phyloP scores from a whole-genome alignment of 2,113 vertebrate species.

The Grantiella picta region DNA sequence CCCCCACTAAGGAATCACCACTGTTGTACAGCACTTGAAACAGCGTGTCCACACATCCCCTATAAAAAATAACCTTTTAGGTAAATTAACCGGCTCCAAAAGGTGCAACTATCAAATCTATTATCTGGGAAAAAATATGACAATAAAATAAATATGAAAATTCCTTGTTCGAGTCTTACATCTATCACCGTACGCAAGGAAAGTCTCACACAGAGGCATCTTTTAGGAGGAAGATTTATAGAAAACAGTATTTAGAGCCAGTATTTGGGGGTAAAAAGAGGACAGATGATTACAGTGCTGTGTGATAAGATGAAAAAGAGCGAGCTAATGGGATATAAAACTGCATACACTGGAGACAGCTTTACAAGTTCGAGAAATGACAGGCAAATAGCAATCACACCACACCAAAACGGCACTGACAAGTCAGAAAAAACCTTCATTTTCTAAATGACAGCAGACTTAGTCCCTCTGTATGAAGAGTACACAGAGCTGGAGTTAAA shows the following conservation, averaged over 20 bases:
- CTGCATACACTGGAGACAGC: not conserved
- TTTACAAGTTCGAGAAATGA: not conserved
- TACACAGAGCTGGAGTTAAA: not conserved
- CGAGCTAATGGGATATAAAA: not conserved
- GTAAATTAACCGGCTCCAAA: not conserved
- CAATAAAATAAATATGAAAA: not conserved
- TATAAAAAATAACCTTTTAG: not conserved
- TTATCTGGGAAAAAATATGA: not conserved
- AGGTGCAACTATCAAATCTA: not conserved
- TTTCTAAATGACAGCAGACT: slow-evolving; percentile 2
- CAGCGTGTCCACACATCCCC: not conserved
- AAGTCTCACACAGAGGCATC: not conserved
- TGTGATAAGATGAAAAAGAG: not conserved
- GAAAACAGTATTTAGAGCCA: not conserved
- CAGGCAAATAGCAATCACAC: not conserved
- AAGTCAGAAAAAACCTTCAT: not conserved
- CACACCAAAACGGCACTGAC: not conserved
- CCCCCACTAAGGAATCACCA: not conserved
- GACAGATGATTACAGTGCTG: not conserved
- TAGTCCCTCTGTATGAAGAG: not conserved
- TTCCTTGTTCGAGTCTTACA: not conserved
- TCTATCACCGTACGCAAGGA: not conserved
- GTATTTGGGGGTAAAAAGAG: not conserved
- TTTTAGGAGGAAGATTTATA: not conserved
- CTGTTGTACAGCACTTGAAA: not conserved